Percentiles rank a stretch among this genome's conserved stretches.
Conservation (phyloP, 2,888 invertebrate genomes). For the Physocephala rufipes region DNA sequence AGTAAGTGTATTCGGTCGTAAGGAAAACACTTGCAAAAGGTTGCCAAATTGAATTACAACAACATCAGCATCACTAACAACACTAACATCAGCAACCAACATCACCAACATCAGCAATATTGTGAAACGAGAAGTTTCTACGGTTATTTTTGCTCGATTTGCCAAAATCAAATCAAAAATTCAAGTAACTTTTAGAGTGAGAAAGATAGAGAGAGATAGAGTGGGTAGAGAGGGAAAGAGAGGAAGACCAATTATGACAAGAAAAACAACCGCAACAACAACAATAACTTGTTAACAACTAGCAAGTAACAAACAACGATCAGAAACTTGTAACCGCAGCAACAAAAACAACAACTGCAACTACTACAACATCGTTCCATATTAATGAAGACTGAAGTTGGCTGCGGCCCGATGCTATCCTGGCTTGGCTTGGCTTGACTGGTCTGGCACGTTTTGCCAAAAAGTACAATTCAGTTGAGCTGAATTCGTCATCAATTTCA, state of each 20-base stretch:
- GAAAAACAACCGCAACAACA: too few species aligned
- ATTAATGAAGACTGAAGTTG: slow-evolving; percentile 16
- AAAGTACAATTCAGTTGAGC: slow-evolving; percentile 8
- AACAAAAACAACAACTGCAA: slow-evolving; percentile 5
- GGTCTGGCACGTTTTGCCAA: slow-evolving; percentile 5
- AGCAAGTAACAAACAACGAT: too few species aligned
- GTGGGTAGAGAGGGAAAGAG: too few species aligned
- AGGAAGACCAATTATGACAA: too few species aligned
- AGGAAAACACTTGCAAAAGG: slow-evolving; percentile 31
- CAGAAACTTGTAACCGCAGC: slow-evolving; percentile 26
- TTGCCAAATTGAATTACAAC: slow-evolving; percentile 19
- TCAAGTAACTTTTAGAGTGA: slow-evolving; percentile 47
- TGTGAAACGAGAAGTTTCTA: neutral
- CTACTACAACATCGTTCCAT: slow-evolving; percentile 22
- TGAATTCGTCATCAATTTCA: slow-evolving; percentile 26
- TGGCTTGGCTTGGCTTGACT: neutral
- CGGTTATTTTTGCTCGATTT: slow-evolving; percentile 39
- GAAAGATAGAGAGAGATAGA: too few species aligned
- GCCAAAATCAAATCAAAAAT: slow-evolving; percentile 47
- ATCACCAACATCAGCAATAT: too few species aligned
- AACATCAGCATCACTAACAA: neutral
- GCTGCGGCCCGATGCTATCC: neutral
- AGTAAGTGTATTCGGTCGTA: slow-evolving; percentile 25
- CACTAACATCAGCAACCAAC: slow-evolving; percentile 1
- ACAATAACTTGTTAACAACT: slow-evolving; percentile 20